Conservation (phyloP, 1,140 invertebrate species). For the Zaprionus ornatus region DNA sequence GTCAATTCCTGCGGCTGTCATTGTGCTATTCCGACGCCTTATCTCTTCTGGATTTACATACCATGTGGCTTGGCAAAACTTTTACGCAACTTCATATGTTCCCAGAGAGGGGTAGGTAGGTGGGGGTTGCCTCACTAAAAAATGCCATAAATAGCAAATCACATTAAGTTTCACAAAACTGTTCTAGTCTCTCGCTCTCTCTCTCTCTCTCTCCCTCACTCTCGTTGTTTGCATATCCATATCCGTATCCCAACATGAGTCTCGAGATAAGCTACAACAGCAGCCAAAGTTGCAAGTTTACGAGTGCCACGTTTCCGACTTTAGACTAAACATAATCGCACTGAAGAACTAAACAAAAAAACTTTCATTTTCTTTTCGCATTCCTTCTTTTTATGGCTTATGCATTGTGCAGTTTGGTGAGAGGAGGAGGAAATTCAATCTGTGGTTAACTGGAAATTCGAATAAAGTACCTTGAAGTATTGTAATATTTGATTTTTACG, state of each 20-base stretch:
- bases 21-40: constrained; percentile 81
- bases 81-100: constrained; percentile 79
- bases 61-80: constrained; percentile 56
- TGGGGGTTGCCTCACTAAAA: constrained; percentile 36
- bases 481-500: not conserved
- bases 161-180: constrained; percentile 74
- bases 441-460: constrained; percentile 4
- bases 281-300: constrained; percentile 72
- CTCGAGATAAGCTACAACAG: constrained; percentile 59
- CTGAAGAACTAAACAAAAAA: constrained; percentile 7
- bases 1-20: constrained; percentile 82
- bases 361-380: constrained; percentile 40
- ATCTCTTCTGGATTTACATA: constrained; percentile 82
- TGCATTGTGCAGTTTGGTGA: constrained; percentile 1
- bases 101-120: constrained; percentile 38
- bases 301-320: constrained; percentile 54
- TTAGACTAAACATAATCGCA: constrained; percentile 11
- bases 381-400: constrained; percentile 25
- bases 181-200: not conserved
- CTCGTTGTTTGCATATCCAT: constrained; percentile 65
- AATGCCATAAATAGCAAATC: constrained; percentile 80
- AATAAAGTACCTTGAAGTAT: not conserved
- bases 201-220: constrained; percentile 17
- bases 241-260: constrained; percentile 40
- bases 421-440: not conserved